Percentiles rank a stretch among this genome's conserved stretches.
These are phyloP conservation scores for Glandiceps talaboti DNA, from an alignment of 53 echinoderm and acorn worm species.

Conservation along the genomic window DNA sequence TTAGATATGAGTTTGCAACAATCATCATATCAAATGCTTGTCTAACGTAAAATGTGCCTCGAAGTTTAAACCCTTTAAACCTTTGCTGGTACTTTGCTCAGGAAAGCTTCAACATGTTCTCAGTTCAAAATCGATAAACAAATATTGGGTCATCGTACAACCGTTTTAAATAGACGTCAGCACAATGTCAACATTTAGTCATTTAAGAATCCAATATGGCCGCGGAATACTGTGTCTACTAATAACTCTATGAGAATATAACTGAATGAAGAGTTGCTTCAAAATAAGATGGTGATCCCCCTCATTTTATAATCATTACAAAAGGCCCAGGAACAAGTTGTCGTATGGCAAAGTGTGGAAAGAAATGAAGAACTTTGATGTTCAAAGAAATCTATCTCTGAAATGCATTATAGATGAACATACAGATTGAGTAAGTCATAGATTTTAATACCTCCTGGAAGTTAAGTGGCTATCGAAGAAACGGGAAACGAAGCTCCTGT, in stretches of 20 bases:
- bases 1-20: neutral
- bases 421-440: too few species aligned
- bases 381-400: too few species aligned
- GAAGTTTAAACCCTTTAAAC: neutral
- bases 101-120: neutral
- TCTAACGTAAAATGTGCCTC: neutral
- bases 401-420: too few species aligned
- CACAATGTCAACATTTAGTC: neutral
- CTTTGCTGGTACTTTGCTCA: neutral
- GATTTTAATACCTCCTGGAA: too few species aligned
- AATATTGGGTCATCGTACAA: neutral
- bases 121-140: neutral
- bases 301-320: too few species aligned
- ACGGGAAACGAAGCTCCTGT: too few species aligned
- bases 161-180: neutral
- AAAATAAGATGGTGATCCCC: too few species aligned
- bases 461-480: too few species aligned
- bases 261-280: neutral
- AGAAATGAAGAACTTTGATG: too few species aligned
- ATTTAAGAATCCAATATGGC: neutral
- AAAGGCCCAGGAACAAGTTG: too few species aligned
- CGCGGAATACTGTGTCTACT: neutral
- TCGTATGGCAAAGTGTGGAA: too few species aligned
- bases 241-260: too few species aligned
- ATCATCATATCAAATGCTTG: neutral